Conservation (phyloP, 2,888 invertebrate genomes). For the Apodemia hepburni region DNA sequence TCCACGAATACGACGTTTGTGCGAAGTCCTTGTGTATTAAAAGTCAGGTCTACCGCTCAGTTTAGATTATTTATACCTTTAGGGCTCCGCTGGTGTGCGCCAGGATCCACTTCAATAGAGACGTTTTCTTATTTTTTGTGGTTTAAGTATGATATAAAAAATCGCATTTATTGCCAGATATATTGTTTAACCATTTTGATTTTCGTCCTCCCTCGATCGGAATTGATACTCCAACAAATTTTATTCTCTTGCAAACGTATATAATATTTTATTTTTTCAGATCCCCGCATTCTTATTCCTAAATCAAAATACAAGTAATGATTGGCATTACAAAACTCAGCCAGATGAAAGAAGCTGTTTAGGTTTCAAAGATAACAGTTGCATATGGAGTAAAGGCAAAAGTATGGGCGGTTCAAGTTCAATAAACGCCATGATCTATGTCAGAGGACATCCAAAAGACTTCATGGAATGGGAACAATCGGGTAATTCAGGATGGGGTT, state of each 20-base stretch:
- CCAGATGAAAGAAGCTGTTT: constrained; percentile 53
- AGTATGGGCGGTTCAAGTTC: constrained; percentile 81
- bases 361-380: constrained; percentile 50
- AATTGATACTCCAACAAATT: not conserved
- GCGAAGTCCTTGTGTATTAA: too few relatives aligned
- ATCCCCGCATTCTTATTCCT: constrained; percentile 51
- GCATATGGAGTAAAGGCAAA: constrained; percentile 83
- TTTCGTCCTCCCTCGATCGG: not conserved
- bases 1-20: too few relatives aligned
- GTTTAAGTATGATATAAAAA: too few relatives aligned
- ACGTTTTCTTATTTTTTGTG: too few relatives aligned
- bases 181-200: too few relatives aligned
- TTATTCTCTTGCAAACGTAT: not conserved
- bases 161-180: too few relatives aligned
- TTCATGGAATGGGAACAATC: constrained; percentile 76
- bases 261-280: constrained; percentile 38
- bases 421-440: constrained; percentile 82
- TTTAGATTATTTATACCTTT: too few relatives aligned
- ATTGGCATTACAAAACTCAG: constrained; percentile 78
- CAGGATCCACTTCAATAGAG: too few relatives aligned
- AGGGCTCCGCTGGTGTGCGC: too few relatives aligned
- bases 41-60: too few relatives aligned
- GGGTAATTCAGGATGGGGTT: constrained; percentile 78
- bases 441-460: constrained; percentile 76
- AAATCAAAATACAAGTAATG: constrained; percentile 51